Percentiles rank a stretch among this genome's conserved stretches.
These are phyloP conservation scores for Epinotia brunnichana DNA, from an alignment of 2,888 invertebrate species.

Conservation along the genomic window DNA sequence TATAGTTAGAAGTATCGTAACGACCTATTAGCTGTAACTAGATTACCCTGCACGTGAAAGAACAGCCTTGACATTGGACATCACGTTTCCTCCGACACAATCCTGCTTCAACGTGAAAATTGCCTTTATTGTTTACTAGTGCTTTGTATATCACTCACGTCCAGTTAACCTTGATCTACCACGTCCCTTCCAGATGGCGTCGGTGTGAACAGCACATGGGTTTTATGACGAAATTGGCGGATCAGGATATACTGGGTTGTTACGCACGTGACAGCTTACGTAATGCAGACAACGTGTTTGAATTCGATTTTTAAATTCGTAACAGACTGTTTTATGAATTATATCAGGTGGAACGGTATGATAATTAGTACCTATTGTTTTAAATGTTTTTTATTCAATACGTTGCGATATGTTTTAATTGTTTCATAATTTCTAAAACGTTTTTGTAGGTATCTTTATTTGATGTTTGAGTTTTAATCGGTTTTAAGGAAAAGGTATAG, in stretches of 20 bases:
- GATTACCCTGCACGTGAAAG: conserved; percentile 42
- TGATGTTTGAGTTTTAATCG: neutral
- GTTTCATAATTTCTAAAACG: conserved; percentile 10
- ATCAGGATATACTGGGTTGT: conserved; percentile 1
- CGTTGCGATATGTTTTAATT: neutral
- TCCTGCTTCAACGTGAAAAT: conserved; percentile 31
- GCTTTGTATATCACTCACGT: conserved; percentile 23
- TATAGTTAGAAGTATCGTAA: conserved; percentile 24
- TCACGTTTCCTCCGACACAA: conserved; percentile 35
- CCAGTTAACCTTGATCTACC: conserved; percentile 9
- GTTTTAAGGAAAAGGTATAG: neutral
- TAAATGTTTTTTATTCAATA: neutral
- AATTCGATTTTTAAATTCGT: conserved; percentile 41
- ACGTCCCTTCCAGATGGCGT: neutral
- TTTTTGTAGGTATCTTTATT: neutral
- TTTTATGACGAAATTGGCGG: neutral
- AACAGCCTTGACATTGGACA: conserved; percentile 35
- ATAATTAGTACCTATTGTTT: conserved; percentile 19
- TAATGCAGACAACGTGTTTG: conserved; percentile 37
- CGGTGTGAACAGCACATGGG: neutral
- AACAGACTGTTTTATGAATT: conserved; percentile 30
- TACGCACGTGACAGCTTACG: conserved; percentile 39
- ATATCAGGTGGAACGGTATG: conserved; percentile 26
- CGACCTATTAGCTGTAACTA: conserved; percentile 35
- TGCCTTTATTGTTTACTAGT: conserved; percentile 32